phyloP scores from a whole-genome alignment of 2,113 vertebrate species.

The Eulacestoma nigropectus region DNA sequence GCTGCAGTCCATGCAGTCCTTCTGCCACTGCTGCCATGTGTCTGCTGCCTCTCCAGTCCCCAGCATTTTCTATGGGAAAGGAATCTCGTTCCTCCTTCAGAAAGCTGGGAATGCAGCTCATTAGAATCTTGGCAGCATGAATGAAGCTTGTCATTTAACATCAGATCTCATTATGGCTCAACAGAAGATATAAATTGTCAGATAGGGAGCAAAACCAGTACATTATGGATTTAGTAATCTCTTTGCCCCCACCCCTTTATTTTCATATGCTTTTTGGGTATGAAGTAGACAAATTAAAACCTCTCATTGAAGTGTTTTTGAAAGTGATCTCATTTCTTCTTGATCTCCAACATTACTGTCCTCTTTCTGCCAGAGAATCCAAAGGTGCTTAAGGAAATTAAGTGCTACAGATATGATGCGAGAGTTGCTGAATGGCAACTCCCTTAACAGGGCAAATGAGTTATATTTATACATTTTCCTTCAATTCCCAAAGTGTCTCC shows the following conservation, averaged over 20 bases:
- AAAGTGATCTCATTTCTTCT: not conserved
- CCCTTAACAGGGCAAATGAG: not conserved
- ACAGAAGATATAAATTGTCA: not conserved
- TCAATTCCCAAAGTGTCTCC: not conserved
- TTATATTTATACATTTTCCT: not conserved
- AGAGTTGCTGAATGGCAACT: not conserved
- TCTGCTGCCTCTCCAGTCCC: not conserved
- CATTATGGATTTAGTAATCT: not conserved
- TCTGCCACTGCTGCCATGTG: not conserved
- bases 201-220: not conserved
- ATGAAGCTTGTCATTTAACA: not conserved
- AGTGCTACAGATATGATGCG: not conserved
- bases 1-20: not conserved
- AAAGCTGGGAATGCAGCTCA: not conserved
- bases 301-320: not conserved
- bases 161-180: not conserved
- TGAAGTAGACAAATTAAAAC: not conserved
- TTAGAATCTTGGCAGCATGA: constrained; percentile 8
- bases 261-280: not conserved
- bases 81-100: not conserved
- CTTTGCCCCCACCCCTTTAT: fast-evolving
- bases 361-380: not conserved
- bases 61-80: not conserved
- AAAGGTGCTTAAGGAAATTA: not conserved
- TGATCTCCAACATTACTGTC: not conserved